A percentile compares a stretch with the other conserved stretches of the same genome.
Evolutionary conservation across 2,113 vertebrate genomes (phyloP).

Genomic region (Garra rufa): DNA sequence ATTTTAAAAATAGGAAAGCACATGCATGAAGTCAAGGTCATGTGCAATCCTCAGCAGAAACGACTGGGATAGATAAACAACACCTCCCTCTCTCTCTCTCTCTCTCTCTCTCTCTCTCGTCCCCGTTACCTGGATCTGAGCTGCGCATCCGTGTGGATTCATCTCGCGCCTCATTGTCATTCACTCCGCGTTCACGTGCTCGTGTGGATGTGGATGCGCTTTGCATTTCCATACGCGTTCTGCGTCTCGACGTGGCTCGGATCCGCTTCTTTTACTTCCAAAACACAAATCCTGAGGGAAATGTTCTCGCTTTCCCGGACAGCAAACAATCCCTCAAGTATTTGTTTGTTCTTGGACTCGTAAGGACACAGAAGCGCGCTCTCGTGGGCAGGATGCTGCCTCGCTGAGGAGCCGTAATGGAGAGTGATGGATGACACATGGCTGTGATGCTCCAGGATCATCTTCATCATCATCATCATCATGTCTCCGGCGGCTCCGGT

Average conservation of each 20-base stretch:
- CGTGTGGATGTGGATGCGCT: background rate
- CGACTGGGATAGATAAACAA: background rate
- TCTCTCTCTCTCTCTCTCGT: background rate
- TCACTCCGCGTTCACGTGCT: background rate
- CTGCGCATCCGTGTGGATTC: background rate
- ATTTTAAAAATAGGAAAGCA: no score
- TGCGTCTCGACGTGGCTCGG: background rate
- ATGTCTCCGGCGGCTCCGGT: conserved; percentile 37
- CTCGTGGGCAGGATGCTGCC: conserved; percentile 18
- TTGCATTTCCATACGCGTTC: background rate
- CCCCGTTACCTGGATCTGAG: background rate
- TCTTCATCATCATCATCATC: conserved; percentile 27
- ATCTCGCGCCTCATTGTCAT: conserved; percentile 4
- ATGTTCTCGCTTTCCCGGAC: background rate
- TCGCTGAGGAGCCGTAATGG: background rate
- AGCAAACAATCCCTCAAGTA: background rate
- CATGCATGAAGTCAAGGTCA: background rate
- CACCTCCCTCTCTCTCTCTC: background rate
- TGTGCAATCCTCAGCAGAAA: background rate
- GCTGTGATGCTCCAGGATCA: conserved; percentile 9
- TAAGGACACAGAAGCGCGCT: no score
- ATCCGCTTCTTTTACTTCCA: background rate
- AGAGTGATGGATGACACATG: background rate
- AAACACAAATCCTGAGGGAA: background rate
- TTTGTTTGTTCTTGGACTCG: background rate